A percentile compares a stretch with the other conserved stretches of the same genome.
Conservation (phyloP, 2,113 vertebrate species). For the Chauna torquata region DNA sequence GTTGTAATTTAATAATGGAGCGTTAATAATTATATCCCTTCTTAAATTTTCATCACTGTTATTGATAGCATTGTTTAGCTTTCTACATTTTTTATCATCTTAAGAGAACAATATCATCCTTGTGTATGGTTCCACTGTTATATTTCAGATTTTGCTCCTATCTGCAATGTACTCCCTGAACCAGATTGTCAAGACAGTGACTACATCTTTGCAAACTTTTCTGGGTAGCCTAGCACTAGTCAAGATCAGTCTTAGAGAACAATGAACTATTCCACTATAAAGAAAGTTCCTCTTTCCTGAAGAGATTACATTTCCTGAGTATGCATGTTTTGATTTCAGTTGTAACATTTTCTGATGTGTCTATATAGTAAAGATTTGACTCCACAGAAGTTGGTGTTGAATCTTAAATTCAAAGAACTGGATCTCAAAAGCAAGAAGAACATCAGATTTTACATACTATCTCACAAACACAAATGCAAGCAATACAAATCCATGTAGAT, state of each 20-base stretch:
- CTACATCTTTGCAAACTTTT: not conserved
- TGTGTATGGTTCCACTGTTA: not conserved
- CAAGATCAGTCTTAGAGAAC: not conserved
- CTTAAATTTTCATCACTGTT: not conserved
- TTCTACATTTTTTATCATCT: not conserved
- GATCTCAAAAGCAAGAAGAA: not conserved
- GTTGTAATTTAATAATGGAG: not conserved
- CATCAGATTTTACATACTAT: not conserved
- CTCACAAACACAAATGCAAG: not conserved
- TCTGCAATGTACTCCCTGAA: not conserved
- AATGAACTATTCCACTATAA: not conserved
- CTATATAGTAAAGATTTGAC: not conserved
- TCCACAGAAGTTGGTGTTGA: not conserved
- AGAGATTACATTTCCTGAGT: rapidly evolving
- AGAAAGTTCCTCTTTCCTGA: not conserved
- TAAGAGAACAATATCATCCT: not conserved
- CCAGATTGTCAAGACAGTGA: not conserved
- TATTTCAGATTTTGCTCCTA: not conserved
- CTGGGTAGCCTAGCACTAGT: not conserved
- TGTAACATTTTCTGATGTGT: not conserved
- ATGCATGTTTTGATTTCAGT: not conserved
- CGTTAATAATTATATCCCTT: not conserved
- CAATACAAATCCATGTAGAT: not conserved
- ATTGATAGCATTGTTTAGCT: not conserved
- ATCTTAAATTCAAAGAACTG: not conserved